A percentile compares a stretch with the other conserved stretches of the same genome.
Evolutionary conservation across 2,888 invertebrate species (phyloP).

Genomic region (Eugnorisma glareosa): DNA sequence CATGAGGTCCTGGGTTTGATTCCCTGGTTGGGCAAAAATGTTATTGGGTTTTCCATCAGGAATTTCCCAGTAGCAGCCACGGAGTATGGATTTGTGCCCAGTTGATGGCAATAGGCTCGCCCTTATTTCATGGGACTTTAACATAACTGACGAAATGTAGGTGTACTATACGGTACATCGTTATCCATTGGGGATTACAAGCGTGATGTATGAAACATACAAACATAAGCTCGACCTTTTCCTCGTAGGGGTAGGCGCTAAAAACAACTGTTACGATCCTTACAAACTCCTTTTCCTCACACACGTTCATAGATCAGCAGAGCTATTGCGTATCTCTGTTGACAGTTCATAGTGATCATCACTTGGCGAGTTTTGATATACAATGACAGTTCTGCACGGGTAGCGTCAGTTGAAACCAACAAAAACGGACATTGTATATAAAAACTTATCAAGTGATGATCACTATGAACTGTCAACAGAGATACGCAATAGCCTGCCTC

Average conservation of each 20-base stretch:
- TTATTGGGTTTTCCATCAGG: not conserved
- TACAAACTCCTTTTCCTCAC: not conserved
- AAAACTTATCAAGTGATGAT: no score
- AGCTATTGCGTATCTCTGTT: no score
- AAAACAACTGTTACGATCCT: not conserved
- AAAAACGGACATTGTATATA: no score
- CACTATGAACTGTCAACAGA: no score
- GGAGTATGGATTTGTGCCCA: not conserved
- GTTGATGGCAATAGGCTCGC: not conserved
- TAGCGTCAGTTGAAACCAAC: no score
- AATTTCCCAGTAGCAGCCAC: not conserved
- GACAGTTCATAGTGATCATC: no score
- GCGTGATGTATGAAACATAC: not conserved
- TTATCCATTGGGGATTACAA: not conserved
- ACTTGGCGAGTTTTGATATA: no score
- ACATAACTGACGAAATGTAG: not conserved
- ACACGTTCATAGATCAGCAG: not conserved
- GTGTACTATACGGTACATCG: not conserved
- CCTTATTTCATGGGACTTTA: no score
- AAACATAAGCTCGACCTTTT: not conserved
- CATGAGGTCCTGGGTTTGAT: no score
- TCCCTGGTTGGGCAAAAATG: not conserved
- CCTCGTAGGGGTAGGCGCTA: not conserved
- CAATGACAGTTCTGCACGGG: no score
- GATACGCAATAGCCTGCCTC: no score